Evolutionary conservation across 1,140 invertebrate species (phyloP), one percentile per base, ranked within the genome.

Genomic region (Drosophila repleta): DNA sequence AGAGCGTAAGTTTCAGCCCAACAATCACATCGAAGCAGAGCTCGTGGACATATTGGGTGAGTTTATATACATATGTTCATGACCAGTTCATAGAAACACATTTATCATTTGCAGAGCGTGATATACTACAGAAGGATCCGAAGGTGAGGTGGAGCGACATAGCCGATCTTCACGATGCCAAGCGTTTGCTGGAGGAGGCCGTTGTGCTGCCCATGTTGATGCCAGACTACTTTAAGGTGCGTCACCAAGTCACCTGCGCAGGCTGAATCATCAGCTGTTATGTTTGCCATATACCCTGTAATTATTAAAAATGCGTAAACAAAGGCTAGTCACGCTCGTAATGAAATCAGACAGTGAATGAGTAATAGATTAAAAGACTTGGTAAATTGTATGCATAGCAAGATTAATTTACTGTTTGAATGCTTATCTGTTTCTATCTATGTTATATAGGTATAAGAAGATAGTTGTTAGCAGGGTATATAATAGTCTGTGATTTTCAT

Each of bases 141-240:
- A 98, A 98, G 92, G 97, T 99, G 70, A 94, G 95, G 85, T 99
- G 98, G 98, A 96, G 97, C 90, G 98, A 99, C 92, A 99, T 99
- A 91, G 98, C 98, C 10, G 98, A 99, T 93, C 93, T 99, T 48
- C 93, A 96, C 17, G 98, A 99, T 91, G 98, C 98, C 1, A 99
- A 99, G 92, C 93, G 97, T 71, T 92, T 99, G 29, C 92, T 99
- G 17, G 97, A 99, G 92, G 99, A 99, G 94, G 98, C 99, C 55
- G 98, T 99, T 17, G 98, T 99, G 15, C 93, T 99, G 79, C 99
- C 99, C 7, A 97, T 99, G 95, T 96, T 97, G 94, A 99, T 99
- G 96, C 98, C 99, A 4, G 97, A 99, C 90, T 99, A 98, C 92
- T 99, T 99, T 92, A 99, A 97, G 93, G 96, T 96, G 92, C 48